Percentiles rank a stretch among this genome's conserved stretches.
Evolutionary conservation across 2,797 vertebrate species (phyloP).

Genomic region (Merluccius polli): DNA sequence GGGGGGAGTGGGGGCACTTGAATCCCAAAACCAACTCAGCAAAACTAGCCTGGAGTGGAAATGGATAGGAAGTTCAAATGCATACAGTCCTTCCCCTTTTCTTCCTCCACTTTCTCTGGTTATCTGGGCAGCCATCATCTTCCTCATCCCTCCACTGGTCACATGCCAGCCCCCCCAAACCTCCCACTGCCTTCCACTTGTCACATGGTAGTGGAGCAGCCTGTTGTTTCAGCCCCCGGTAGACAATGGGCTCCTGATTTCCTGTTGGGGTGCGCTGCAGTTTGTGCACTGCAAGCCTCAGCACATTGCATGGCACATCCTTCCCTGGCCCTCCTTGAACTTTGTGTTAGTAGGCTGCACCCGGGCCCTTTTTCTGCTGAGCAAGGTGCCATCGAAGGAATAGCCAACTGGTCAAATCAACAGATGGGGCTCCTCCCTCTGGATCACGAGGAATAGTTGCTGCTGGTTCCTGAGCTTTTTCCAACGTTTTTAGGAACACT

Average conservation of each 20-base stretch:
- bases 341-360: constrained; percentile 34
- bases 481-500: neutral
- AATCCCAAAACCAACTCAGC: constrained; percentile 49
- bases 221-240: constrained; percentile 69
- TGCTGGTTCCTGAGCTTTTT: constrained; percentile 7
- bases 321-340: constrained; percentile 68
- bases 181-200: constrained; percentile 15
- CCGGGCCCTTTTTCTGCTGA: constrained; percentile 65
- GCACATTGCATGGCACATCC: constrained; percentile 72
- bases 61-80: constrained; percentile 32
- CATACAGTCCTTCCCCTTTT: constrained; percentile 32
- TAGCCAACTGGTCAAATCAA: constrained; percentile 50
- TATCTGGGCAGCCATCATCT: constrained; percentile 39
- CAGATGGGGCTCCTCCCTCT: constrained; percentile 27
- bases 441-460: constrained; percentile 17
- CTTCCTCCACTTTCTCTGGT: constrained; percentile 35
- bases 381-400: constrained; percentile 53
- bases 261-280: constrained; percentile 70
- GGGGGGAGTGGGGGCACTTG: constrained; percentile 45
- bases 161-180: constrained; percentile 50
- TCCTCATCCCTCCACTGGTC: constrained; percentile 51
- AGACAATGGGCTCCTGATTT: constrained; percentile 73
- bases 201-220: constrained; percentile 60
- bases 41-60: constrained; percentile 34
- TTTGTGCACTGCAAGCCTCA: constrained; percentile 70